These are phyloP conservation scores for Notodromas monacha DNA, from an alignment of 2,888 invertebrate genomes.

Conservation along the genomic window DNA sequence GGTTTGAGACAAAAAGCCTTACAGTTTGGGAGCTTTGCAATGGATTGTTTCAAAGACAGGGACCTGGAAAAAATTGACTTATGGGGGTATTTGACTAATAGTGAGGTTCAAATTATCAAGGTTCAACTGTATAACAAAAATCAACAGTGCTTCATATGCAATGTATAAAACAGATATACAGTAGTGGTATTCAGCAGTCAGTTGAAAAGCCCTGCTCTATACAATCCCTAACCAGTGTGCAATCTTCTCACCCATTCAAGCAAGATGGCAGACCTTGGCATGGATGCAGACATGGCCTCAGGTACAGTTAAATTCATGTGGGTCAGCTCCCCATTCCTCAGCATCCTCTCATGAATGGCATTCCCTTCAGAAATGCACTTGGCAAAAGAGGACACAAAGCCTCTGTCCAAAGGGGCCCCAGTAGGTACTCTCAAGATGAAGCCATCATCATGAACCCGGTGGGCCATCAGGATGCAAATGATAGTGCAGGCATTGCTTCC, in stretches of 20 bases:
- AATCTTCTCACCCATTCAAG: slow-evolving; percentile 10
- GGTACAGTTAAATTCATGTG: slow-evolving; percentile 9
- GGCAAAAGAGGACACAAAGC: slow-evolving; percentile 9
- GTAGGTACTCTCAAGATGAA: slow-evolving; percentile 8
- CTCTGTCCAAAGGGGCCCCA: slow-evolving; percentile 8
- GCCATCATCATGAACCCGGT: slow-evolving; percentile 8
- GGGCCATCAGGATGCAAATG: slow-evolving; percentile 9
- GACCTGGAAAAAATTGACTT: too few relatives aligned
- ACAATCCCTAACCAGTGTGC: too few relatives aligned
- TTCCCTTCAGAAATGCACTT: slow-evolving; percentile 10
- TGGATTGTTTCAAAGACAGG: too few relatives aligned
- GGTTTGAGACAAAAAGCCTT: too few relatives aligned
- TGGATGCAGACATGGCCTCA: slow-evolving; percentile 9
- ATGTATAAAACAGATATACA: too few relatives aligned
- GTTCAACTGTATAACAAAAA: too few relatives aligned
- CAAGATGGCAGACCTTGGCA: slow-evolving; percentile 2
- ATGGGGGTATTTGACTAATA: too few relatives aligned
- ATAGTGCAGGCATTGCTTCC: slow-evolving; percentile 10
- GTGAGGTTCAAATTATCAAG: too few relatives aligned
- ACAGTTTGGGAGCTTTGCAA: too few relatives aligned
- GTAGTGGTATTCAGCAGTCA: too few relatives aligned
- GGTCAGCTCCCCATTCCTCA: slow-evolving; percentile 8
- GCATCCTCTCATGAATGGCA: slow-evolving; percentile 9
- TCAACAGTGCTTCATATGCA: too few relatives aligned
- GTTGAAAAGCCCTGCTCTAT: too few relatives aligned